Base-by-base conservation (phyloP, 1,140 invertebrate species). In the Pseudomyrmex cubaensis region DNA sequence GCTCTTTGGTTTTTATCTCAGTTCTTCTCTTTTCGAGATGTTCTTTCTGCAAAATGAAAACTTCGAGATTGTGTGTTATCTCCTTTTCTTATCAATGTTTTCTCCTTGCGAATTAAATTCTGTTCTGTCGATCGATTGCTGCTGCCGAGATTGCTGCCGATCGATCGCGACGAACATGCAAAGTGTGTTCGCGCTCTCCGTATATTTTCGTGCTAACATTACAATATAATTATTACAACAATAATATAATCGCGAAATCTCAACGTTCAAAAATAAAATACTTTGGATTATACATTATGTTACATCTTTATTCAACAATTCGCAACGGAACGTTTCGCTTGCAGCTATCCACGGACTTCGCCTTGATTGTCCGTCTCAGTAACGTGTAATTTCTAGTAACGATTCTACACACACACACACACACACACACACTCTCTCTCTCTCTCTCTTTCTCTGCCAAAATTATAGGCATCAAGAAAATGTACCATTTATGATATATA, bases 211-310 rank as follows among this genome's bases (percentile, higher is more conserved):
- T 35, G 15, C 15, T 70, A 57, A 78, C 64, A 48, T 78, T 20
- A 7, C 13, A 69, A 48, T 57, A 57, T 48, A 70, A 2, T 52
- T 52, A 52, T 12, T 52, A 17, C 48, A 48, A 70, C 15, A 80
- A 80, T 44, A 70, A 80, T 52, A 52, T 48, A 70, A 78, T 70
- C 12, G n/a, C 56, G 54, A 56, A 48, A 12, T 59, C 48, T 70
- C 56, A 80, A 80, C 76, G 44, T 80, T 80, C 48, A 72, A 59
- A 80, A 72, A 80, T 72, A 70, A 66, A 70, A 70, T 35, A 59
- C 17, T 70, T 78, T 10, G 10, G 57, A 17, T 78, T 57, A 50
- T 72, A 70, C 13, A 52, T 52, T 50, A 61, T 59, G 17, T 44
- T 25, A 72, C 70, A 80, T 35, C n/a, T 50, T 80, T 52, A 35